phyloP scores from a whole-genome alignment of 2,797 vertebrate genomes.

The Florisuga fusca region DNA sequence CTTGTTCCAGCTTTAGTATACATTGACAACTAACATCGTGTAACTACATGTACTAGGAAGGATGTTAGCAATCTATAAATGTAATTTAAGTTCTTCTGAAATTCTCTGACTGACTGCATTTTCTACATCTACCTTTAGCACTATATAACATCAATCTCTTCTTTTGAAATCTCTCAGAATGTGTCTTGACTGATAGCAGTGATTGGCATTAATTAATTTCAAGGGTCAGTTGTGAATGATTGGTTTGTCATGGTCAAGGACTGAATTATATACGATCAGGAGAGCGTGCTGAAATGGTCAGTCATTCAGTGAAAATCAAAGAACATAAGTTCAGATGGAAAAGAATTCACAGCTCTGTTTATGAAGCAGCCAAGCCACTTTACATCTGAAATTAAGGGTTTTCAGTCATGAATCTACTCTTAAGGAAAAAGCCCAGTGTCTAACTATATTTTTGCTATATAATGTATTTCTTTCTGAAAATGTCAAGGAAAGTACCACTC shows the following conservation, averaged over 20 bases:
- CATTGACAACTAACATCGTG: constrained; percentile 50
- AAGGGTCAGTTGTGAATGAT: constrained; percentile 78
- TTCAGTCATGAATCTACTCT: background rate
- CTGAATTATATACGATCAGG: constrained; percentile 72
- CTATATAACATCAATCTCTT: constrained; percentile 23
- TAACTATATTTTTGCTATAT: background rate
- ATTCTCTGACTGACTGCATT: constrained; percentile 3
- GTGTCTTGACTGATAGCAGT: constrained; percentile 68
- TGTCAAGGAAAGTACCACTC: background rate
- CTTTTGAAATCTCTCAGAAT: constrained; percentile 38
- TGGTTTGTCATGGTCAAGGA: constrained; percentile 73
- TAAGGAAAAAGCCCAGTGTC: background rate
- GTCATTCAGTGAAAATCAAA: constrained; percentile 74
- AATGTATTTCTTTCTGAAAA: background rate
- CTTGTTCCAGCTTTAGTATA: constrained; percentile 70
- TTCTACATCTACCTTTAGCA: constrained; percentile 29
- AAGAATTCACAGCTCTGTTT: constrained; percentile 46
- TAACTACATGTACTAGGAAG: constrained; percentile 2
- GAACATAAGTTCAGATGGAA: constrained; percentile 69
- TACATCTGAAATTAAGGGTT: constrained; percentile 49
- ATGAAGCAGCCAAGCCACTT: constrained; percentile 51
- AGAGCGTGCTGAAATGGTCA: constrained; percentile 75
- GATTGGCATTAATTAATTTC: constrained; percentile 78
- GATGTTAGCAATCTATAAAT: constrained; percentile 39
- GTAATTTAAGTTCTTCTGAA: constrained; percentile 28